Evolutionary conservation across 1,140 invertebrate genomes (phyloP).

Genomic region (Macrotrachela quadricornifera): DNA sequence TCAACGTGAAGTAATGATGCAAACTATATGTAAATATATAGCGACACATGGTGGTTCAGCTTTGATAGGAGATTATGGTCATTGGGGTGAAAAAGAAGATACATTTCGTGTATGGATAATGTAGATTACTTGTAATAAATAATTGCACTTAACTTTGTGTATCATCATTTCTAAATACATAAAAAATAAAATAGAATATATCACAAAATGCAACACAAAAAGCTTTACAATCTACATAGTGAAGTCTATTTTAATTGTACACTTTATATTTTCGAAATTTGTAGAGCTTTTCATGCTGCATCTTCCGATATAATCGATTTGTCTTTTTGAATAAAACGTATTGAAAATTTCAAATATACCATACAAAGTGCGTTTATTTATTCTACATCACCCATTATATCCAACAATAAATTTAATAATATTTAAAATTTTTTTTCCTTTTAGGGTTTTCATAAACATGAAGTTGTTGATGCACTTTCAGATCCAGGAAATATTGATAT

Average conservation of each 20-base stretch:
- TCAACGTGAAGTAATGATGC: constrained; percentile 44
- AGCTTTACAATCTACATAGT: too few relatives aligned
- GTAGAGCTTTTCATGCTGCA: too few relatives aligned
- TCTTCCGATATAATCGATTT: too few relatives aligned
- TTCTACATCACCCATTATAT: background rate
- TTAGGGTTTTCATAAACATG: constrained; percentile 2
- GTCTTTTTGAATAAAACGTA: too few relatives aligned
- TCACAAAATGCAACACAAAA: too few relatives aligned
- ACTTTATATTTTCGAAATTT: too few relatives aligned
- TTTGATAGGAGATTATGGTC: constrained; percentile 80
- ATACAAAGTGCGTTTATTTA: background rate
- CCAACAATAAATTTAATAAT: background rate
- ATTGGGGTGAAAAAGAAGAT: constrained; percentile 59
- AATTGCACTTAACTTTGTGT: background rate
- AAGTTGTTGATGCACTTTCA: constrained; percentile 5
- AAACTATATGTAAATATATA: constrained; percentile 50
- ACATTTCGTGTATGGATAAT: constrained; percentile 51
- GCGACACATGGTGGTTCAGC: constrained; percentile 56
- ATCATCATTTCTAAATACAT: background rate
- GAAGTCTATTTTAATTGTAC: too few relatives aligned
- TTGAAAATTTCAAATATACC: too few relatives aligned
- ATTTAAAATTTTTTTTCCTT: too few relatives aligned
- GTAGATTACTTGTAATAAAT: background rate
- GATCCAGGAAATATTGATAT: constrained; percentile 5
- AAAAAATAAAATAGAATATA: too few relatives aligned